Evolutionary conservation across 2,888 invertebrate genomes (phyloP).

Genomic region (Hirtodrosophila histrioides): DNA sequence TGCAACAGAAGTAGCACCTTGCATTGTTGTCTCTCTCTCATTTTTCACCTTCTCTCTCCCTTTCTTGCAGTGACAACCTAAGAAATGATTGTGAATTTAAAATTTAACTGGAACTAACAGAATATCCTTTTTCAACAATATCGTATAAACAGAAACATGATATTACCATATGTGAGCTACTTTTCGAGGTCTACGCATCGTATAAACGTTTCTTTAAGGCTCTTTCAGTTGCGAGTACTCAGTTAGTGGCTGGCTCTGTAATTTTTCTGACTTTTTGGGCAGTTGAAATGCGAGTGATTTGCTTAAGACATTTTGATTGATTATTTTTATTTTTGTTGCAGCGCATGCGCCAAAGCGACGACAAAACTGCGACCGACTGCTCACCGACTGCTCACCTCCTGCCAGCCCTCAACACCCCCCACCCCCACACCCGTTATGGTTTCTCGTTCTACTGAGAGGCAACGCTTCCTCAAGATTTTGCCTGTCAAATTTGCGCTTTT

Average conservation of each 20-base stretch:
- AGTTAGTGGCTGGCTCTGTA: slow-evolving; percentile 37
- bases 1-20: no score
- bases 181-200: background rate
- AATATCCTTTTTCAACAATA: no score
- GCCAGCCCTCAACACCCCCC: background rate
- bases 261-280: slow-evolving; percentile 51
- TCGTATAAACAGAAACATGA: no score
- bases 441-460: slow-evolving; percentile 5
- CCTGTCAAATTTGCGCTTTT: slow-evolving; percentile 32
- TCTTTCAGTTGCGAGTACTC: slow-evolving; percentile 17
- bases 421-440: background rate
- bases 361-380: slow-evolving; percentile 49
- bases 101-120: no score
- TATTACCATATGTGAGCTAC: no score
- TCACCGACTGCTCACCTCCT: slow-evolving; percentile 2
- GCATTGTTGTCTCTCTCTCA: no score
- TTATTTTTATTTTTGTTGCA: slow-evolving; percentile 58
- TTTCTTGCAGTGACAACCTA: no score
- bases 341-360: slow-evolving; percentile 66
- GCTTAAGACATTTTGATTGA: slow-evolving; percentile 80
- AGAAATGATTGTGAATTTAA: no score
- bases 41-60: no score
- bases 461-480: slow-evolving; percentile 45
- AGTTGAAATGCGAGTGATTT: slow-evolving; percentile 78
- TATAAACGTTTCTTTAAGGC: slow-evolving; percentile 22